Evolutionary conservation across 2,797 vertebrate genomes (phyloP), one percentile per base, ranked within the genome.

Genomic region (Cottoperca gobio): DNA sequence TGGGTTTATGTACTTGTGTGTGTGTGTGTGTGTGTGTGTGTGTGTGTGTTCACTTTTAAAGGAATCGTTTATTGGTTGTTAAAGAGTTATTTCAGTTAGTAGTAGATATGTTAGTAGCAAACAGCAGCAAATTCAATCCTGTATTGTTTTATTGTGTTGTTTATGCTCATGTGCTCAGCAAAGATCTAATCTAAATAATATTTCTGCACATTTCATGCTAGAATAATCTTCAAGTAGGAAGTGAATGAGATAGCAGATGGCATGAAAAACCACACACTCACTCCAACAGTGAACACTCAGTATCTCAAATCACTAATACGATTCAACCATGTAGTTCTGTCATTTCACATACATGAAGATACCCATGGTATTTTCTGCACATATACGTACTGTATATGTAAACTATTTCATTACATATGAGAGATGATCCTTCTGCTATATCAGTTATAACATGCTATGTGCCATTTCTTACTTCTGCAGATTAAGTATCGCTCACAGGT

Each of bases 141-240:
- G 17, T 49, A 24, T 48, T 49, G 1, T 35, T 24, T 62, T 26
- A 8, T 50, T 55, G 14, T 9, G 12, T 33, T 54, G 58, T 33
- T 14, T 33, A 28, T 68, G 48, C 11, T 42, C 28, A 10, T 52
- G n/a, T 65, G 24, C 64, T 55, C 21, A 0, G 2, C 6, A 59
- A 58, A 40, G 13, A 17, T 70, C 6, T 61, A 31, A 52, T 76
- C 24, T 48, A 24, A 45, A 62, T 57, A 70, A 55, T 33, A 52
- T 28, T 39, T 43, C n/a, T 43, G 19, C 23, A 46, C 40, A 64
- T 58, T 21, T 60, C 10, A 69, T 69, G 13, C 13, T n/a, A 23
- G 31, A 76, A 55, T 65, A 45, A 70, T 61, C 48, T 53, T n/a
- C 23, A 57, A 63, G 17, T 46, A 49, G 48, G 13, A 43, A 55